A percentile compares a stretch with the other conserved stretches of the same genome.
These are phyloP conservation scores for Pyrrhosoma nymphula DNA, from an alignment of 2,888 invertebrate genomes.

Conservation along the genomic window DNA sequence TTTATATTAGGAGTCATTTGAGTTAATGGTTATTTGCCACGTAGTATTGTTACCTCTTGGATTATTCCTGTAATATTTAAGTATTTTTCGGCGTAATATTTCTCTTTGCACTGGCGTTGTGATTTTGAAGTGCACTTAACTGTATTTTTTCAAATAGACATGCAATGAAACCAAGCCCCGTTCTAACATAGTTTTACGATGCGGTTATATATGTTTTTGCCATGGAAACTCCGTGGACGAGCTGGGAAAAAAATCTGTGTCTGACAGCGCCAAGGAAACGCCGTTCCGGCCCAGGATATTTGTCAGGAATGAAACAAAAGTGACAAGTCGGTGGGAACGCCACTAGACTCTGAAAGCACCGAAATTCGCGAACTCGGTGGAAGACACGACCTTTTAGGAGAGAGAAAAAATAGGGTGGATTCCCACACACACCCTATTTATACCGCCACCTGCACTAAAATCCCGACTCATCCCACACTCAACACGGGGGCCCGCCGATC, in stretches of 20 bases:
- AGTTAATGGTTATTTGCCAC: too few relatives aligned
- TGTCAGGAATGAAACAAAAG: conserved; percentile 37
- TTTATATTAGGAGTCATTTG: too few relatives aligned
- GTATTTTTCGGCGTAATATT: too few relatives aligned
- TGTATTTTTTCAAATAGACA: too few relatives aligned
- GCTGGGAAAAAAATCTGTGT: not conserved
- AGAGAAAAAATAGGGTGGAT: not conserved
- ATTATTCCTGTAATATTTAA: too few relatives aligned
- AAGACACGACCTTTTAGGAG: conserved; percentile 12
- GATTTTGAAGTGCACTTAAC: too few relatives aligned
- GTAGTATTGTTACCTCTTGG: too few relatives aligned
- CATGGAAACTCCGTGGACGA: not conserved
- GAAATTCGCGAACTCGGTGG: conserved; percentile 56
- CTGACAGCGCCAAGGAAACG: not conserved
- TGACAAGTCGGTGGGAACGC: conserved; percentile 45
- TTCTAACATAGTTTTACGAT: not conserved
- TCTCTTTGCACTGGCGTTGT: too few relatives aligned
- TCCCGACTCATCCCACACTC: not conserved
- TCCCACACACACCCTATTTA: conserved; percentile 56
- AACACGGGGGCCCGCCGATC: not conserved
- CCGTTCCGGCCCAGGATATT: not conserved
- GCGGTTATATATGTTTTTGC: not conserved
- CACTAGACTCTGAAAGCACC: conserved; percentile 8
- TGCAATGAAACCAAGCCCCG: too few relatives aligned
- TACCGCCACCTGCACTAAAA: conserved; percentile 57